Evolutionary conservation across 2,888 invertebrate species (phyloP).

Genomic region (Silvanus unidentatus): DNA sequence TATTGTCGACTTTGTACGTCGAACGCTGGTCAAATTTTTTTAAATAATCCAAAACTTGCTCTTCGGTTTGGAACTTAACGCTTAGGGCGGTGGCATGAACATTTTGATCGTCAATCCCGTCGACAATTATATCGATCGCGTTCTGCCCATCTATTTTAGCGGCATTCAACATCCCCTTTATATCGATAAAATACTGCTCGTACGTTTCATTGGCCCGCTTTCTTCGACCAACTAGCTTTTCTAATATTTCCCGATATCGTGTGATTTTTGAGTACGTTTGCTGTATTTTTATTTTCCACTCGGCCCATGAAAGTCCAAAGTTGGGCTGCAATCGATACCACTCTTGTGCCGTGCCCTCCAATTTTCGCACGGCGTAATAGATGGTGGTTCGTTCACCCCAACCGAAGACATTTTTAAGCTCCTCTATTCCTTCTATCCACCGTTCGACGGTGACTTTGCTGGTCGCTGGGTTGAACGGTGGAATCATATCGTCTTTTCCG

Average conservation of each 20-base stretch:
- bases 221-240: background rate
- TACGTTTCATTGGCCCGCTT: background rate
- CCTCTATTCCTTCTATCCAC: conserved; percentile 1
- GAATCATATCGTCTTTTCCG: conserved; percentile 1
- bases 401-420: background rate
- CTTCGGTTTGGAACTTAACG: background rate
- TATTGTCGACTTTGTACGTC: too few relatives aligned
- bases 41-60: too few relatives aligned
- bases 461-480: background rate
- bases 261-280: background rate
- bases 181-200: background rate
- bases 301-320: background rate
- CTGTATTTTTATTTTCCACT: conserved; percentile 1
- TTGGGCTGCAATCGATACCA: background rate
- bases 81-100: background rate
- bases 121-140: background rate
- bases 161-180: background rate
- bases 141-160: background rate
- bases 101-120: background rate
- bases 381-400: background rate
- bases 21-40: too few relatives aligned
- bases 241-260: background rate
- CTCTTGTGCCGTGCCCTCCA: background rate
- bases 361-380: background rate
- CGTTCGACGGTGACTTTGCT: background rate